phyloP scores from a whole-genome alignment of 2,888 invertebrate genomes.

The Thyatira batis region DNA sequence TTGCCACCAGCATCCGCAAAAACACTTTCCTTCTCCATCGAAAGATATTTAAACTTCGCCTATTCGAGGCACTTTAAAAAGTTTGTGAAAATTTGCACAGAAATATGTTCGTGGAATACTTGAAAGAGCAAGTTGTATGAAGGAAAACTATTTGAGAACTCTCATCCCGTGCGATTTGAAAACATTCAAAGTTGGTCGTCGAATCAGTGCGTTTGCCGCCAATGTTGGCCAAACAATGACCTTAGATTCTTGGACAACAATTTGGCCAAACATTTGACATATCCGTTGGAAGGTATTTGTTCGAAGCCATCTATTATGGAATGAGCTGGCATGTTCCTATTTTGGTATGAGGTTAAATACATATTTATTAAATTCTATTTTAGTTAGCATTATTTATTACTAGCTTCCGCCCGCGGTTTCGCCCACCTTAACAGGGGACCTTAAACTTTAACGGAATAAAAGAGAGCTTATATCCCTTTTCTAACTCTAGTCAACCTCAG shows the following conservation, averaged over 20 bases:
- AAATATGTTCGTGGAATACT: neutral
- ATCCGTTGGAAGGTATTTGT: slow-evolving; percentile 39
- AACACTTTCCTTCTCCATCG: neutral
- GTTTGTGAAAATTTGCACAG: slow-evolving; percentile 1
- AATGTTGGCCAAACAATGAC: neutral
- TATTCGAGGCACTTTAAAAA: neutral
- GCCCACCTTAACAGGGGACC: too few relatives aligned
- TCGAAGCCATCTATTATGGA: slow-evolving; percentile 36
- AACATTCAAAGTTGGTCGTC: neutral
- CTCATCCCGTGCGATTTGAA: slow-evolving; percentile 3
- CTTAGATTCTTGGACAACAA: slow-evolving; percentile 12
- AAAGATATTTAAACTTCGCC: neutral
- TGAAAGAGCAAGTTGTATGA: neutral
- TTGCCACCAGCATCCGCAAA: neutral
- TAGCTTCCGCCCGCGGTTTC: too few relatives aligned
- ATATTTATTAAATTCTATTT: too few relatives aligned
- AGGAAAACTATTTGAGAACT: slow-evolving; percentile 1
- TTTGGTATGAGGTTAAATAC: too few relatives aligned
- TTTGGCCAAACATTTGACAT: slow-evolving; percentile 44
- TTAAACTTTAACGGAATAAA: too few relatives aligned
- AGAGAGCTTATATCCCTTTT: too few relatives aligned
- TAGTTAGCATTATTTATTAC: too few relatives aligned
- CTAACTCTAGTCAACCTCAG: too few relatives aligned
- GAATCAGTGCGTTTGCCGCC: neutral
- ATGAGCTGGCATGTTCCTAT: slow-evolving; percentile 27